These are phyloP conservation scores for Mythimna loreyi DNA, from an alignment of 2,888 invertebrate species.

Conservation along the genomic window DNA sequence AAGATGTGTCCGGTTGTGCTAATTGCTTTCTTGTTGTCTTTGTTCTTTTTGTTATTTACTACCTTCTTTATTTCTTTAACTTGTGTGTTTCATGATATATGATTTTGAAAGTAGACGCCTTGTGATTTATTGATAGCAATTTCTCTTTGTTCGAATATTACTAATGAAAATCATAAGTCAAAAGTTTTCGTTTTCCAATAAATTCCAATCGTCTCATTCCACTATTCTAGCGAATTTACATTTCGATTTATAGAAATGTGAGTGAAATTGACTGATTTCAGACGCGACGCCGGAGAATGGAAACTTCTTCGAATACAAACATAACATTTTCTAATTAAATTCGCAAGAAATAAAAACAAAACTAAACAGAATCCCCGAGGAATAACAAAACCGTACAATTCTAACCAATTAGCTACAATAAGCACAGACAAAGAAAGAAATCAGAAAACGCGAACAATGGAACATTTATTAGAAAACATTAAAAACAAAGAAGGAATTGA, in stretches of 20 bases:
- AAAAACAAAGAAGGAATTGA: constrained; percentile 51
- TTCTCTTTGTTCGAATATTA: neutral
- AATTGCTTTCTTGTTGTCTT: constrained; percentile 71
- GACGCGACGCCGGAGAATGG: neutral
- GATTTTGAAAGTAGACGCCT: neutral
- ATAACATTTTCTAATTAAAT: constrained; percentile 8
- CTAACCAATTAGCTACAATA: constrained; percentile 44
- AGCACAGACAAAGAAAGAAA: constrained; percentile 42
- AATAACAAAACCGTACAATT: constrained; percentile 43
- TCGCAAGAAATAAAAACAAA: constrained; percentile 7
- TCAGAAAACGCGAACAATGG: constrained; percentile 50
- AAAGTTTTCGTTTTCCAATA: constrained; percentile 23
- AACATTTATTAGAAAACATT: constrained; percentile 60
- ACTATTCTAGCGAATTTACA: neutral
- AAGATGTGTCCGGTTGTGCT: constrained; percentile 78
- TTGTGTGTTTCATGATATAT: neutral
- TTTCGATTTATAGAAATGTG: neutral
- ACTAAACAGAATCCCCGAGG: constrained; percentile 7
- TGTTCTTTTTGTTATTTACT: constrained; percentile 54
- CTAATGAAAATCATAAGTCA: neutral
- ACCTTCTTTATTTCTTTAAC: constrained; percentile 5
- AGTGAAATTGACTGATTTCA: neutral
- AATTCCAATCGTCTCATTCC: neutral
- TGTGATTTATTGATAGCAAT: neutral
- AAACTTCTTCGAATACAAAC: neutral